Evolutionary conservation across 1,140 invertebrate species (phyloP), one percentile per base, ranked within the genome.

Genomic region (Drosophila tani): DNA sequence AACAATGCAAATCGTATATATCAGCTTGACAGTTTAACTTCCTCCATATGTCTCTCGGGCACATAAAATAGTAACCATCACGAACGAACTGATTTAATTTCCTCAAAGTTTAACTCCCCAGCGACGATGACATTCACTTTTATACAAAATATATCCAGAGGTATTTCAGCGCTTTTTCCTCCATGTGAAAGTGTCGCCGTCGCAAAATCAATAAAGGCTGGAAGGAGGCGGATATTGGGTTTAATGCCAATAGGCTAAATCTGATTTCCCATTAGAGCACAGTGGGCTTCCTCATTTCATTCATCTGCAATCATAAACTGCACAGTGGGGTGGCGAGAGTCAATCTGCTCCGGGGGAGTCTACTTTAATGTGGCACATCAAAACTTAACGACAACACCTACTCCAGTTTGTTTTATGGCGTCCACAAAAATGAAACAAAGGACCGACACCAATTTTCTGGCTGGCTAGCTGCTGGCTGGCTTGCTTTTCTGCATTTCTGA

Each of bases 361-460:
- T 76, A 83, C 81, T 66, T 88, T 90, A 90, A 87, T 88, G 84
- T 81, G 73, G 35, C 84, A 90, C 85, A 88, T 88, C 85, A 88
- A 73, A 88, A 88, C 74, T 88, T 90, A 90, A 88, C 84, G 81
- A 84, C 74, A 79, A 88, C 84, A 88, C 84, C 84, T 88, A 88
- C 85, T 88, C 81, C 81, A 79, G 65, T 84, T 79, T 81, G 79
- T 65, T 88, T 87, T 87, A 87, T 78, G 73, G 53, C 55, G 19
- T 56, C 19, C 29, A 45, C 69, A 53, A 50, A 65, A 74, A 73
- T 60, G 59, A 66, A 75, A 75, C 75, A 76, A 81, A 76, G 49
- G 46, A 58, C 57, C 67, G 51, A 53, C 19, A 24, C 19, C 53
- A 56, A 56, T 56, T 65, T 75, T 50, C 45, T 50, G 43, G 27